Evolutionary conservation across 1,140 invertebrate species (phyloP), one percentile per base, ranked within the genome.

Genomic region (Ceratosolen fusciceps): DNA sequence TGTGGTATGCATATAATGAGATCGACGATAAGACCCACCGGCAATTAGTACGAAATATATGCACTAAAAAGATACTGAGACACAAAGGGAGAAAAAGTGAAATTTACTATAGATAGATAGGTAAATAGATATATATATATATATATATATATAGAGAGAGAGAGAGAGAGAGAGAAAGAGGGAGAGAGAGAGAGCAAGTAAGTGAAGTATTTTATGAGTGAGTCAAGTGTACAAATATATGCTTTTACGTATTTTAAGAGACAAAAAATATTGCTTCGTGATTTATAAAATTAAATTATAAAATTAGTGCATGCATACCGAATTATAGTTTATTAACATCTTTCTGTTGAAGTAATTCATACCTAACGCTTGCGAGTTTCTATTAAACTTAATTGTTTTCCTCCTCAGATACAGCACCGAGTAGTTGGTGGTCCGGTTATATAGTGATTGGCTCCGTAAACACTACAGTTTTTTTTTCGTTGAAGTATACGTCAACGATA

Each of bases 1-100:
- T 83, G 83, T 81, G 84, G 83, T 85, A 88, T 88, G 86, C 85
- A 83, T 86, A 86, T 87, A 87, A 88, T 87, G 87, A 89, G 86
- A 86, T 88, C 81, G 81, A 83, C 83, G 87, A 89, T 88, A 87
- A 85, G 82, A 81, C 81, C 77, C 81, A 84, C 85, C 87, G 86
- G 87, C 87, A 88, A 89, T 89, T 88, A 89, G 85, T 80, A 73
- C 83, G 81, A 84, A 85, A 85, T 86, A 86, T 85, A 83, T 83
- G 78, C 60, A 37, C 62, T 65, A 49, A 43, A 31, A 26, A 65
- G 31, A 65, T 19, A 37, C 29, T 1, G 21, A 60, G 26, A 12
- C 5, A 7, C 39, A 7, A 43, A 65, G 62, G 37, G 4, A n/a
- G 62, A n/a, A n/a, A n/a, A n/a, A n/a, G n/a, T n/a, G n/a, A n/a